Percentiles rank a stretch among this genome's conserved stretches.
Evolutionary conservation across 2,797 vertebrate species (phyloP).

Genomic region (Florisuga fusca): DNA sequence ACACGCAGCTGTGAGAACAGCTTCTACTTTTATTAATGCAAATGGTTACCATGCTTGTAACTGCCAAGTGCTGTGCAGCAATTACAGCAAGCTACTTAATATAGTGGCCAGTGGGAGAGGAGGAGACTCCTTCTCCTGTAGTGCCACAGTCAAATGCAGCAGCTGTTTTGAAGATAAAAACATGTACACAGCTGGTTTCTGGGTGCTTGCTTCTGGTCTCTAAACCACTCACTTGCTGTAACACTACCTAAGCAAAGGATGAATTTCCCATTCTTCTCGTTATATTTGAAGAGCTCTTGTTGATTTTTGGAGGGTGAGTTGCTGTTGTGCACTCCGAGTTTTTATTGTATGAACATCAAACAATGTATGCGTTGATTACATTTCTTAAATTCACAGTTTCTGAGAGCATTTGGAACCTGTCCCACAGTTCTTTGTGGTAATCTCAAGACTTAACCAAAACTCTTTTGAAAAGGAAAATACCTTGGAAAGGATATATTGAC

Average conservation of each 20-base stretch:
- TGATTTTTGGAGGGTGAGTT: constrained; percentile 15
- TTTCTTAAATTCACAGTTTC: constrained; percentile 1
- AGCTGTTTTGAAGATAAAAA: constrained; percentile 66
- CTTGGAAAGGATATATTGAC: neutral
- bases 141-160: constrained; percentile 33
- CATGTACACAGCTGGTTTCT: constrained; percentile 66
- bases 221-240: constrained; percentile 39
- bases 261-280: constrained; percentile 7
- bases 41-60: constrained; percentile 54
- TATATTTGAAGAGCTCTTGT: neutral
- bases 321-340: neutral
- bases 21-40: constrained; percentile 64
- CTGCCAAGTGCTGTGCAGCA: constrained; percentile 61
- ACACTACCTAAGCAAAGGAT: neutral
- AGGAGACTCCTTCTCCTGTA: constrained; percentile 14
- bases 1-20: constrained; percentile 37
- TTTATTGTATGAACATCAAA: neutral
- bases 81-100: constrained; percentile 58
- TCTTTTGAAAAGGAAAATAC: neutral
- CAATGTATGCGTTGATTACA: neutral
- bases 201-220: constrained; percentile 47
- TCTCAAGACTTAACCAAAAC: neutral
- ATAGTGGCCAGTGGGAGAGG: constrained; percentile 67
- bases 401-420: constrained; percentile 6
- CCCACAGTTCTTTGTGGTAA: neutral